Evolutionary conservation across 2,113 vertebrate species (phyloP).

Genomic region (Psammodynastes pulverulentus): DNA sequence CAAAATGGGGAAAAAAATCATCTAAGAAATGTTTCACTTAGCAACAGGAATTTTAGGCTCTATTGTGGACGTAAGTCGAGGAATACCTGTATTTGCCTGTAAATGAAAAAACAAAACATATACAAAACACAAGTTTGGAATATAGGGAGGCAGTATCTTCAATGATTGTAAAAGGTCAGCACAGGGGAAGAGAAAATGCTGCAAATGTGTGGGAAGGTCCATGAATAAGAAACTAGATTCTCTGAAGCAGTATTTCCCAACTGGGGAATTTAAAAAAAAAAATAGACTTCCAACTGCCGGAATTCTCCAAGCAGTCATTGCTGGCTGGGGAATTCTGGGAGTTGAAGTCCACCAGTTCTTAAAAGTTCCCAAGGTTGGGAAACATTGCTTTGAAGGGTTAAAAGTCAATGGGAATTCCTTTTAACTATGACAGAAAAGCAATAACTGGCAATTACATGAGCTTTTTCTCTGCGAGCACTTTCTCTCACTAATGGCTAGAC

Average conservation of each 20-base stretch:
- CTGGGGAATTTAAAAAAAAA: background rate
- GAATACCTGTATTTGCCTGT: background rate
- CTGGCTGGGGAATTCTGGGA: background rate
- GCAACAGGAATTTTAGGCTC: background rate
- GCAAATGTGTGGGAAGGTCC: background rate
- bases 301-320: background rate
- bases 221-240: background rate
- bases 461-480: background rate
- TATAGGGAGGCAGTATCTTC: background rate
- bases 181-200: background rate
- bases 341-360: background rate
- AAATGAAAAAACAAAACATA: background rate
- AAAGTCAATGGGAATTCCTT: background rate
- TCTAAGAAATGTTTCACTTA: background rate
- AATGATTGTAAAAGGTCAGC: background rate
- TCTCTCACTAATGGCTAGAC: background rate
- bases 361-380: background rate
- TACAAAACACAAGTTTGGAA: background rate
- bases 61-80: background rate
- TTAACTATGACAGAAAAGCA: background rate
- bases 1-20: background rate
- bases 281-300: background rate
- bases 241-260: background rate
- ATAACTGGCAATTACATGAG: background rate
- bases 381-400: background rate